Evolutionary conservation across 1,140 invertebrate genomes (phyloP), one percentile per base, ranked within the genome.

Genomic region (Pseudomyrmex sp.): DNA sequence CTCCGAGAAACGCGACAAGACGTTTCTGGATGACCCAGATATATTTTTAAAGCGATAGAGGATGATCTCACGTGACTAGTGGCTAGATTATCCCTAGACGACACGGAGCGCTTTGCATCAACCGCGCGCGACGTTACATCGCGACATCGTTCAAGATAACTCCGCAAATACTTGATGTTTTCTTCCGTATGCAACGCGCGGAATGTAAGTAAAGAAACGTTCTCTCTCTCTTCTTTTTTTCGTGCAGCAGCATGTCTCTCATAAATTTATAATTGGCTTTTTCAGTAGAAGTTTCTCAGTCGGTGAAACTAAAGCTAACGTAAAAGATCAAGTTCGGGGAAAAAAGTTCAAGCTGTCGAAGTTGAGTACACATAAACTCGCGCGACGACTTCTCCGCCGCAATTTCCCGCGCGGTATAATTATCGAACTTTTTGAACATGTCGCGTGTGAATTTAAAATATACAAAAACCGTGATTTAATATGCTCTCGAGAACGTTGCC

Each of bases 11-110:
- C 52, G 20, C 76, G 35, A 50, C 46, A 5, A 35, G 35, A 44
- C 15, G 76, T 48, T 26, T 62, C 18, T 12, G 76, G 44, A 48
- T 70, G 76, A 80, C 76, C 76, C n/a, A 70, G 76, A 80, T 80
- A 80, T 80, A 80, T 80, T 72, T 80, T 80, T 80, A 72, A 80
- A 80, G 69, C 76, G 66, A 61, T 61, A 48, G 76, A 80, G 68
- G 66, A 80, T 80, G 76, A 80, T 80, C 76, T 66, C 46, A n/a
- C 54, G 56, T 80, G 76, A 80, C 54, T 72, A 20, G 76, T 72
- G 35, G 76, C 66, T 80, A 72, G 76, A 80, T 80, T 72, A 80
- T 80, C 66, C 66, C 54, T 70, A 58, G 54, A 68, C 66, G 76
- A 80, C 54, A 72, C 52, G 76, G 48, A 12, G 63, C 63, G 63